These are phyloP conservation scores for Sparus aurata DNA, from an alignment of 2,797 vertebrate species.

Conservation along the genomic window DNA sequence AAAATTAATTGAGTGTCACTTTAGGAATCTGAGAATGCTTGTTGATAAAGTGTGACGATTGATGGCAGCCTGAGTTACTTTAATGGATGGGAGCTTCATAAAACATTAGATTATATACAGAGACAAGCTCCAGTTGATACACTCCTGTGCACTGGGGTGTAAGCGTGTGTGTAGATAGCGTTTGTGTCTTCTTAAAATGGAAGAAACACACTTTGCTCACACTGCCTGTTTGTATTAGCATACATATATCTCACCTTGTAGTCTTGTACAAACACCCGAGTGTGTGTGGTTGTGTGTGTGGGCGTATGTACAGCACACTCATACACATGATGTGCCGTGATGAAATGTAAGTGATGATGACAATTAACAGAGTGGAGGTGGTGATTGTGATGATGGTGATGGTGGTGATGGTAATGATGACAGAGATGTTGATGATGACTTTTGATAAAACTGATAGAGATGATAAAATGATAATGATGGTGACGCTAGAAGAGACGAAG, in stretches of 20 bases:
- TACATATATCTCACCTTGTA: neutral
- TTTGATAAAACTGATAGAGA: too few relatives aligned
- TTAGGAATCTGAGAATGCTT: conserved; percentile 52
- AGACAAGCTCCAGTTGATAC: conserved; percentile 45
- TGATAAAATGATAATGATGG: too few relatives aligned
- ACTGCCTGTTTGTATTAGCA: neutral
- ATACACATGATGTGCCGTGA: neutral
- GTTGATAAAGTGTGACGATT: conserved; percentile 73
- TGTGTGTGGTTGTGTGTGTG: neutral
- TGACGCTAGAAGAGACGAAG: too few relatives aligned
- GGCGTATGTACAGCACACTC: neutral
- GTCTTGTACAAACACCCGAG: neutral
- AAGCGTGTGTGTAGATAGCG: neutral
- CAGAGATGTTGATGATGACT: too few relatives aligned
- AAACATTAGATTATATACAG: conserved; percentile 51
- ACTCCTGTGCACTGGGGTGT: conserved; percentile 7
- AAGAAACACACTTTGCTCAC: neutral
- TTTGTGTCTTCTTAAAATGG: neutral
- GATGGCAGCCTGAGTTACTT: conserved; percentile 57
- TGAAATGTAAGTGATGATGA: neutral
- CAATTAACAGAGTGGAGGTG: too few relatives aligned
- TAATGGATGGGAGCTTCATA: conserved; percentile 64
- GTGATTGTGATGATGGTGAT: too few relatives aligned
- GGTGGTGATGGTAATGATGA: neutral
- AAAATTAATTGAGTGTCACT: conserved; percentile 72